Evolutionary conservation across 2,888 invertebrate species (phyloP), one percentile per base, ranked within the genome.

Genomic region (Drosophila lacicola): DNA sequence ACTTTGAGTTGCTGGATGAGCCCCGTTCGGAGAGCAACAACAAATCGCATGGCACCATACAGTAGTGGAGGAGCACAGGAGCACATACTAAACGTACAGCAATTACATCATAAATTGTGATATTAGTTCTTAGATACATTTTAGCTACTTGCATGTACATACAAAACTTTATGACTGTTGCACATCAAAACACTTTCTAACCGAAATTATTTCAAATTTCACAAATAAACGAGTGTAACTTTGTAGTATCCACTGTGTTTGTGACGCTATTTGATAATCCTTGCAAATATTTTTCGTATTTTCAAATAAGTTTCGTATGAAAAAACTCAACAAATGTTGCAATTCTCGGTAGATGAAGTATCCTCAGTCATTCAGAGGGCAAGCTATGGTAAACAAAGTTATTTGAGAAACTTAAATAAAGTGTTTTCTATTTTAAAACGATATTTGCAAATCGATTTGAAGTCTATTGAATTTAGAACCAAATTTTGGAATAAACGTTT

Each of bases 1-100:
- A 95, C 91, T 94, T 95, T 77, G 92, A 92, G 74, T 67, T 93
- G 36, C 33, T 91, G 37, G 86, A 82, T 13, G 64, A 57, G 13
- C 49, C 64, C 5, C 63, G 41, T 6, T 1, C 50, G 17, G 54
- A 37, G 13, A 42, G 54, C 37, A 55, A 60, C 8, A 62, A 8
- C 51, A 49, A 37, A 34, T 47, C 53, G 17, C 79, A 84, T 42
- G 83, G 65, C 39, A 68, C 34, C 46, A 73, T 78, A 53, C 81
- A 83, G 46, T 82, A 86, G 66, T 49, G 29, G 19, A 25, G 10
- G 36, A 54, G 39, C 21, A 56, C 41, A 63, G 10, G 61, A 49
- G 53, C 45, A 70, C 49, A 68, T 58, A 78, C 75, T 83, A 62
- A 37, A 65, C 57, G 69, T 64, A 78, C 77, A 86, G 78, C 73